These are phyloP conservation scores for Brachyptera putata DNA, from an alignment of 2,888 invertebrate genomes.

Conservation along the genomic window DNA sequence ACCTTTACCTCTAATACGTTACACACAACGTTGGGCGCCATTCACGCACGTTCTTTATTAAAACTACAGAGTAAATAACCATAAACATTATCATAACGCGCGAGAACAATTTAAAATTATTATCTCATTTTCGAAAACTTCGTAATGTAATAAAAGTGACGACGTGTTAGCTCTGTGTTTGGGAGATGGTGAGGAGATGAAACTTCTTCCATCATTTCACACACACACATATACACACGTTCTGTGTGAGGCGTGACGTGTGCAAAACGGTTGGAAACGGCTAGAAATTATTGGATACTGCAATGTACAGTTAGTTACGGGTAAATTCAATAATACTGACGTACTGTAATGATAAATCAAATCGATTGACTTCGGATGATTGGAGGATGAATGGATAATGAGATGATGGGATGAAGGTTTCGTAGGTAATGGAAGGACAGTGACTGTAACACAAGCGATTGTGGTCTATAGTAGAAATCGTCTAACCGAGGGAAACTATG, in stretches of 20 bases:
- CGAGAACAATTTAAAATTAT: conserved; percentile 29
- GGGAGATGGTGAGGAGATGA: conserved; percentile 29
- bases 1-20: neutral
- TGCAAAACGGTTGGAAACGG: too few relatives aligned
- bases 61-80: conserved; percentile 36
- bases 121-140: conserved; percentile 25
- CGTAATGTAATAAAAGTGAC: conserved; percentile 30
- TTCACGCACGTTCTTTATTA: conserved; percentile 40
- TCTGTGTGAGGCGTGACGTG: neutral
- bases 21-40: conserved; percentile 20
- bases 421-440: too few relatives aligned
- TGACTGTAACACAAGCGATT: too few relatives aligned
- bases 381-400: too few relatives aligned
- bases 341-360: too few relatives aligned
- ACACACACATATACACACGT: neutral
- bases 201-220: conserved; percentile 12
- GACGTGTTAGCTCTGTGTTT: too few relatives aligned
- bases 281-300: too few relatives aligned
- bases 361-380: too few relatives aligned
- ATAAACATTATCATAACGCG: conserved; percentile 25
- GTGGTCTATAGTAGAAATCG: too few relatives aligned
- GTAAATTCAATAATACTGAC: too few relatives aligned
- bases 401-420: too few relatives aligned
- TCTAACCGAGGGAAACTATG: too few relatives aligned
- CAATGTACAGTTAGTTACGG: neutral